phyloP scores from a whole-genome alignment of 2,113 vertebrate genomes.

The Rhynchopsitta pachyrhyncha region DNA sequence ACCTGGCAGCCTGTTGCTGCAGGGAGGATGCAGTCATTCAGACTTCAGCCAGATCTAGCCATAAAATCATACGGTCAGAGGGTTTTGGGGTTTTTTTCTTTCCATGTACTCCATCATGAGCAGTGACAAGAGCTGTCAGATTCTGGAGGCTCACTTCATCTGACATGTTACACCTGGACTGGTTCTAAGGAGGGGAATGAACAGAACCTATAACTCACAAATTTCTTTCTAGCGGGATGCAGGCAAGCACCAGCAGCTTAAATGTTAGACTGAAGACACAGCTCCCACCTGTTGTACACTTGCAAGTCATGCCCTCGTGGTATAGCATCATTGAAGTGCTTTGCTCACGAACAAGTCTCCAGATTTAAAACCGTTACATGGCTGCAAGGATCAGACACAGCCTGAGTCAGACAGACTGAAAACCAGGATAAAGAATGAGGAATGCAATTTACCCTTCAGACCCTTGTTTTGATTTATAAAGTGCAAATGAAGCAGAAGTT shows the following conservation, averaged over 20 bases:
- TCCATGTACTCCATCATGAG: not conserved
- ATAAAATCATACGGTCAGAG: not conserved
- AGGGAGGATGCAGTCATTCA: not conserved
- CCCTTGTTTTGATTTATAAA: not conserved
- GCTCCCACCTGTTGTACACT: accelerated
- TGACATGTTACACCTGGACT: not conserved
- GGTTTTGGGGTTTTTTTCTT: not conserved
- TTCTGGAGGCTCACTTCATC: not conserved
- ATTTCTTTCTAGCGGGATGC: not conserved
- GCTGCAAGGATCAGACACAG: not conserved
- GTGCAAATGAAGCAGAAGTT: not conserved
- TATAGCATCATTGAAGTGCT: not conserved
- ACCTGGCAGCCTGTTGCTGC: not conserved
- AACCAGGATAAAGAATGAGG: not conserved
- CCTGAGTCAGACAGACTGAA: not conserved
- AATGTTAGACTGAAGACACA: not conserved
- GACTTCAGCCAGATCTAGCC: not conserved
- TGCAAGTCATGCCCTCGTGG: not conserved
- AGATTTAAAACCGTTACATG: accelerated
- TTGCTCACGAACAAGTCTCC: not conserved
- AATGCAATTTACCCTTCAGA: not conserved
- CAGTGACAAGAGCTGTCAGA: not conserved
- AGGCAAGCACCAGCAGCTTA: not conserved
- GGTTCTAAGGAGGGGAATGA: not conserved
- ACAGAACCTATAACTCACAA: not conserved